These are phyloP conservation scores for Gorsachius goisagi DNA, from an alignment of 2,113 vertebrate genomes.

Conservation along the genomic window DNA sequence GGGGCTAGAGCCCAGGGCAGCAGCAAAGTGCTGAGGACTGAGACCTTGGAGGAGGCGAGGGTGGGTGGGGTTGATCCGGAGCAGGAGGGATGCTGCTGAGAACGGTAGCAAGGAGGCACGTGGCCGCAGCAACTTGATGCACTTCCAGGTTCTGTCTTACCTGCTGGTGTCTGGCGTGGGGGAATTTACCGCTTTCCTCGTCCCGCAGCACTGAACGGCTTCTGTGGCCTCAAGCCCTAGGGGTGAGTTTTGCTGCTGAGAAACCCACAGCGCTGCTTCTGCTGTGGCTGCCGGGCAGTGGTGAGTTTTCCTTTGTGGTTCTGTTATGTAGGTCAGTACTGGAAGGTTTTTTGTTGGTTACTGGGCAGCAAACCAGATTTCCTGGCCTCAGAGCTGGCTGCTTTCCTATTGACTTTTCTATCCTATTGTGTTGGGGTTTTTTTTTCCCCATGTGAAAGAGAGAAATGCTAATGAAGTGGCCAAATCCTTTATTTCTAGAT, in stretches of 20 bases:
- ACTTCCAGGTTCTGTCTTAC: neutral
- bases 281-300: neutral
- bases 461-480: neutral
- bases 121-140: neutral
- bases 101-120: accelerated
- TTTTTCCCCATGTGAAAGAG: neutral
- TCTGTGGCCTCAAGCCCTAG: neutral
- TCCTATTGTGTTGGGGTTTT: neutral
- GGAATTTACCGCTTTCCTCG: neutral
- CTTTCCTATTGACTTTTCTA: neutral
- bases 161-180: neutral
- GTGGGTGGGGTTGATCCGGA: neutral
- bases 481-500: neutral
- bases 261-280: neutral
- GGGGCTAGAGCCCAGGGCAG: neutral
- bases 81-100: neutral
- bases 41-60: neutral
- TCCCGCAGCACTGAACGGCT: neutral
- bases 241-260: neutral
- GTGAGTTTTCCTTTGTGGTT: neutral
- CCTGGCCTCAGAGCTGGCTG: neutral
- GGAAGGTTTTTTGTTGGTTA: neutral
- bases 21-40: neutral
- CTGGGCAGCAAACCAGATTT: neutral
- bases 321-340: neutral